These are phyloP conservation scores for Prosapia bicincta DNA, from an alignment of 2,888 invertebrate species.

Conservation along the genomic window DNA sequence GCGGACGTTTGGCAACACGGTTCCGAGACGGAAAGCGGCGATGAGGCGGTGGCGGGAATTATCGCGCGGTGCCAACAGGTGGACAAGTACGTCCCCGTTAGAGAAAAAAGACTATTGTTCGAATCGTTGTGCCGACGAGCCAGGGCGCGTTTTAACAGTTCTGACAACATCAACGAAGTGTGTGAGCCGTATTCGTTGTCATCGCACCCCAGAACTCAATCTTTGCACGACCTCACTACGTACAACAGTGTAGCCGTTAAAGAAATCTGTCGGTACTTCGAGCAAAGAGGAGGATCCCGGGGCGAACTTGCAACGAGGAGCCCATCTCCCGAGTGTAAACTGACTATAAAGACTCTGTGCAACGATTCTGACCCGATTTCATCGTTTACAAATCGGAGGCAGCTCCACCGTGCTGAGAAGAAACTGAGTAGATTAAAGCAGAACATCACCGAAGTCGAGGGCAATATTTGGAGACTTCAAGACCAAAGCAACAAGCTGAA, in stretches of 20 bases:
- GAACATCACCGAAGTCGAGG: conserved; percentile 32
- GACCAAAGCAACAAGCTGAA: background rate
- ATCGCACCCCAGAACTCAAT: conserved; percentile 56
- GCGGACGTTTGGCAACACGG: conserved; percentile 39
- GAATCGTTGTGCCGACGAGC: conserved; percentile 60
- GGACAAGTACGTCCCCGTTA: conserved; percentile 57
- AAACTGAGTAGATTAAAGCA: conserved; percentile 27
- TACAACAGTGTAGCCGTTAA: conserved; percentile 56
- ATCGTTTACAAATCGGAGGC: background rate
- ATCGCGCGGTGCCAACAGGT: conserved; percentile 42
- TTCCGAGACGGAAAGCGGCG: conserved; percentile 28
- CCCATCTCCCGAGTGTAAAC: conserved; percentile 14
- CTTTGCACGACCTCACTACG: conserved; percentile 59
- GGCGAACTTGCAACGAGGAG: conserved; percentile 15
- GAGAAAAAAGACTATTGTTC: conserved; percentile 65
- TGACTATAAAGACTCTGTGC: background rate
- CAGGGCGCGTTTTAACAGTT: conserved; percentile 35
- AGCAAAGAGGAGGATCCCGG: conserved; percentile 17
- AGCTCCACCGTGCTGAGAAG: conserved; percentile 27
- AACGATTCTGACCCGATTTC: background rate
- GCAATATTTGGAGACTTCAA: conserved; percentile 31
- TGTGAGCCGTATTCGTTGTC: conserved; percentile 49
- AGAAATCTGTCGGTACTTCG: conserved; percentile 56
- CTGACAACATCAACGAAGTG: conserved; percentile 16
- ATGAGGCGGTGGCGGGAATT: conserved; percentile 40